phyloP scores from a whole-genome alignment of 2,113 vertebrate genomes.

The Saccopteryx bilineata region DNA sequence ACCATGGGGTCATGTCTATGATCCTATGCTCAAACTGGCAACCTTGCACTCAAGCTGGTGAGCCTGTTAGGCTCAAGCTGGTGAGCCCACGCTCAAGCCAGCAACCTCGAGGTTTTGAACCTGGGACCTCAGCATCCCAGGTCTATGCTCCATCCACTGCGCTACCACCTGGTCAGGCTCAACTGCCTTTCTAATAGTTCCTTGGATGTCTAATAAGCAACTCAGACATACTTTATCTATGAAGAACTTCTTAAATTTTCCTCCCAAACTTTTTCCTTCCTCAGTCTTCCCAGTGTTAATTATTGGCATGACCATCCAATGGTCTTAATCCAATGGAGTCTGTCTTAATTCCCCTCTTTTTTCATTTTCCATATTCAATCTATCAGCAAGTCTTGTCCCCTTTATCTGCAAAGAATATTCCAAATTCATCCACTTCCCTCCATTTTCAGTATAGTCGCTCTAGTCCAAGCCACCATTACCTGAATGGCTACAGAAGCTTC shows the following conservation, averaged over 20 bases:
- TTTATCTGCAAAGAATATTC: conserved; percentile 7
- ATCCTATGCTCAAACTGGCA: too few species aligned
- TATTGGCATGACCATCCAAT: not conserved
- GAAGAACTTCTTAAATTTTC: not conserved
- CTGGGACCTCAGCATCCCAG: too few species aligned
- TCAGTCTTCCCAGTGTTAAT: not conserved
- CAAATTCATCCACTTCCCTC: not conserved
- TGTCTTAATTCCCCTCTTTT: not conserved
- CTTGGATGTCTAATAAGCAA: not conserved
- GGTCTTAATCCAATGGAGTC: not conserved
- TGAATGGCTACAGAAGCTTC: not conserved
- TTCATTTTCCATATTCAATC: not conserved
- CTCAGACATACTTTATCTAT: not conserved
- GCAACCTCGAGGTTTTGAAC: too few species aligned
- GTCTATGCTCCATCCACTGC: too few species aligned
- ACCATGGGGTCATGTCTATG: too few species aligned
- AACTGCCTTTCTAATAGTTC: not conserved
- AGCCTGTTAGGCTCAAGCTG: too few species aligned
- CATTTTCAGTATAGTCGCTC: not conserved
- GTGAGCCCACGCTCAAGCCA: too few species aligned
- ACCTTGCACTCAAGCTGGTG: too few species aligned
- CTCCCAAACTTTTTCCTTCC: not conserved
- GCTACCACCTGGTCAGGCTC: too few species aligned
- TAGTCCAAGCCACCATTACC: not conserved
- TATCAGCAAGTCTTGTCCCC: not conserved